Evolutionary conservation across 1,140 invertebrate genomes (phyloP).

Genomic region (Mercenaria mercenaria): DNA sequence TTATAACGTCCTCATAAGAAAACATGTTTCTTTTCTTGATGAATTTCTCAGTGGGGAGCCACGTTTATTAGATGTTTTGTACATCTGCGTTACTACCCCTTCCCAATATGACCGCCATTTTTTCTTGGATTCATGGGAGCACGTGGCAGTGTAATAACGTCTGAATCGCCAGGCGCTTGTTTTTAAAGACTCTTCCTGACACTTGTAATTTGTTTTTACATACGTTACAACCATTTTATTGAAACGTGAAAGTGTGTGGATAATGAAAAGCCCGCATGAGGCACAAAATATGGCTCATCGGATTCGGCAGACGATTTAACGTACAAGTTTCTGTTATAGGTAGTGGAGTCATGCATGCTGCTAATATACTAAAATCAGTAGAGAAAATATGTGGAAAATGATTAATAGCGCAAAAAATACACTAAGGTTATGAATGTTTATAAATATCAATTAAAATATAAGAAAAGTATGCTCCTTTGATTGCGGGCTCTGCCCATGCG

Average conservation of each 20-base stretch:
- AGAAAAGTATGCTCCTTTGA: too few species aligned
- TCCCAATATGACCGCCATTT: slow-evolving; percentile 62
- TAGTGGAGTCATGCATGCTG: neutral
- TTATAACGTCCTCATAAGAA: slow-evolving; percentile 17
- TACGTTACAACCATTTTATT: slow-evolving; percentile 59
- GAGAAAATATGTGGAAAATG: neutral
- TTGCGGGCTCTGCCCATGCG: too few species aligned
- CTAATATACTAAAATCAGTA: neutral
- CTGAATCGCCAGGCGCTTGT: slow-evolving; percentile 62
- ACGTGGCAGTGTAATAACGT: slow-evolving; percentile 61
- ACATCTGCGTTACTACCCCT: slow-evolving; percentile 46
- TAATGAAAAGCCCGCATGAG: slow-evolving; percentile 52
- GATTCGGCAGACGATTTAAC: slow-evolving; percentile 14
- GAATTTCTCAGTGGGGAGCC: slow-evolving; percentile 35
- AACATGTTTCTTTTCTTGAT: slow-evolving; percentile 52
- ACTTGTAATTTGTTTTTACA: slow-evolving; percentile 61
- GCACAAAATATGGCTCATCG: neutral
- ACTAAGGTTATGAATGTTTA: too few species aligned
- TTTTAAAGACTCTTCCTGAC: slow-evolving; percentile 44
- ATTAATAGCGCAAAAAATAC: neutral
- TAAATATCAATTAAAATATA: too few species aligned
- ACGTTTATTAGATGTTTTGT: slow-evolving; percentile 52
- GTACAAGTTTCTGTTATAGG: neutral
- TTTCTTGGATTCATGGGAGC: slow-evolving; percentile 37
- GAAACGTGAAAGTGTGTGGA: slow-evolving; percentile 51